Conservation (phyloP, 1,140 invertebrate genomes). For the Drosophila biarmipes region DNA sequence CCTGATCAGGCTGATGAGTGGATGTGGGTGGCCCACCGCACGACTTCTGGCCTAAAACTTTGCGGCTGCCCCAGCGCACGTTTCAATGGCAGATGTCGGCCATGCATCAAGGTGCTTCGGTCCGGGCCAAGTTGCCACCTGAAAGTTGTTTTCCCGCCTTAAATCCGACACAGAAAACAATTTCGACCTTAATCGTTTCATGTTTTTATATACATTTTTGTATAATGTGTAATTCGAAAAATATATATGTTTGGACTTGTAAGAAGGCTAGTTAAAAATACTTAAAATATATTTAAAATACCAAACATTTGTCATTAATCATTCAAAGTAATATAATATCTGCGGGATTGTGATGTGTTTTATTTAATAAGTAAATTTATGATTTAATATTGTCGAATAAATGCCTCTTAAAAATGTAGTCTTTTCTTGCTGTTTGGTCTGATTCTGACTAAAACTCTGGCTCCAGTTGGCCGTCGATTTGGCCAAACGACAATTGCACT, state of each 20-base stretch:
- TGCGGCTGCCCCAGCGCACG: constrained; percentile 37
- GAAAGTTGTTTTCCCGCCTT: constrained; percentile 11
- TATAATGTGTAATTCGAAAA: background rate
- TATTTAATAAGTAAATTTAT: too few species aligned
- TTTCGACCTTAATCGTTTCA: background rate
- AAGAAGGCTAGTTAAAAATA: too few species aligned
- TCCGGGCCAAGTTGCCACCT: background rate
- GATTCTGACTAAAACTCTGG: constrained; percentile 6
- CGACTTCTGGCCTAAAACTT: constrained; percentile 58
- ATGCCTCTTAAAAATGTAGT: background rate
- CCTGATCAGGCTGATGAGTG: constrained; percentile 63
- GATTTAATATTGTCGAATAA: too few species aligned
- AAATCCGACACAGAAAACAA: constrained; percentile 2
- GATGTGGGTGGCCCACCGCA: constrained; percentile 10
- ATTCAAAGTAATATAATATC: too few species aligned
- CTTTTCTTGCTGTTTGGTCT: background rate
- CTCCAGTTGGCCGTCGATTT: constrained; percentile 41
- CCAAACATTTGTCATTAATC: too few species aligned
- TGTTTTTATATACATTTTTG: background rate
- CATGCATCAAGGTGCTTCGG: constrained; percentile 21
- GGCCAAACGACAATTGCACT: constrained; percentile 55
- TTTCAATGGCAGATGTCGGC: constrained; percentile 45
- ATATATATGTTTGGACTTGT: too few species aligned
- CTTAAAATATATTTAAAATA: too few species aligned
- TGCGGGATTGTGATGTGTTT: too few species aligned